Conservation (phyloP, 1,140 invertebrate genomes). For the Probaryconus sp. region DNA sequence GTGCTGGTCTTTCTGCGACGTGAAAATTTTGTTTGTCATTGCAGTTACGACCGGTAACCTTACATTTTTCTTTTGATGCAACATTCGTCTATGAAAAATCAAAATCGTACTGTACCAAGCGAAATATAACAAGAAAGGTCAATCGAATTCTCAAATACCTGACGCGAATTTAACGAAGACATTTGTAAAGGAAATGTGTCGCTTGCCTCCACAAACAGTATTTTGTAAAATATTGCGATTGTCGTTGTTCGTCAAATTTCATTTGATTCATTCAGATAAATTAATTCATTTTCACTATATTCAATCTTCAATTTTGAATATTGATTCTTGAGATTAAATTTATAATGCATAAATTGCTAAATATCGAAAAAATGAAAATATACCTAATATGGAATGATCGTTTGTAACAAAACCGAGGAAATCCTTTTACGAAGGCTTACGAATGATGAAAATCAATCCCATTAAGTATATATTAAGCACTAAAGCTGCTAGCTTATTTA, state of each 20-base stretch:
- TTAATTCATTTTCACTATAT: too few species aligned
- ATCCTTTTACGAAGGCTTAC: slow-evolving; percentile 51
- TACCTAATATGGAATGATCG: not conserved
- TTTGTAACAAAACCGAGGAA: slow-evolving; percentile 28
- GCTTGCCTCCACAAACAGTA: slow-evolving; percentile 5
- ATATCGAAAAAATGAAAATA: not conserved
- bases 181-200: slow-evolving; percentile 19
- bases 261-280: too few species aligned
- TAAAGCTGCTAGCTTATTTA: slow-evolving; percentile 47
- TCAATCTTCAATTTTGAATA: too few species aligned
- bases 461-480: slow-evolving; percentile 48
- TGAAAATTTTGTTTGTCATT: slow-evolving; percentile 9
- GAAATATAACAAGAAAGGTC: slow-evolving; percentile 27
- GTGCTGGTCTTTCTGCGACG: not conserved
- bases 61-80: slow-evolving; percentile 8
- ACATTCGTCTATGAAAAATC: not conserved
- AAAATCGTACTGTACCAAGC: slow-evolving; percentile 4
- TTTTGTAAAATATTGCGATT: slow-evolving; percentile 13
- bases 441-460: slow-evolving; percentile 48
- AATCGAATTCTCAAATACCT: slow-evolving; percentile 32
- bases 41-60: not conserved
- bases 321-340: too few species aligned
- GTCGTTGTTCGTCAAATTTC: slow-evolving; percentile 1
- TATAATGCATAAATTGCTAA: too few species aligned
- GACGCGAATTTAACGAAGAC: slow-evolving; percentile 27